Evolutionary conservation across 2,888 invertebrate species (phyloP), one percentile per base, ranked within the genome.

Genomic region (Harpalus rubripes): DNA sequence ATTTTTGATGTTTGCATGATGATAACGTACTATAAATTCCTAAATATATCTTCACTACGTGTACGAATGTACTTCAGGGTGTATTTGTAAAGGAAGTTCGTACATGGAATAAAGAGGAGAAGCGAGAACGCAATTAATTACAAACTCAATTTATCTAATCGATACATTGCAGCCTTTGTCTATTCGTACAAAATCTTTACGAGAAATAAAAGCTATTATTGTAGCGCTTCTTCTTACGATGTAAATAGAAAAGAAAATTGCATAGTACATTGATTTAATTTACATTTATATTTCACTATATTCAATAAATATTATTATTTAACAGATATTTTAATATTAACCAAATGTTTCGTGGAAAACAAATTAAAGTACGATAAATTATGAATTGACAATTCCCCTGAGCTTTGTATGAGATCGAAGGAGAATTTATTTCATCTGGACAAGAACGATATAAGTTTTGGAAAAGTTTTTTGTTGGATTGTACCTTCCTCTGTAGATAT

Each of bases 401-500:
- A 52, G 44, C 12, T 52, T 52, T 52, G 44, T 8, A 52, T 7
- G 6, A 68, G 41, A 65, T 68, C 39, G 41, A 68, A 18, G 7
- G 15, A 39, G 2, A 39, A 68, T 39, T 41, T 74, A 74, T 74
- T 74, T 41, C 52, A 16, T 74, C 7, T 44, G 7, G 8, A 3
- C n/a, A 74, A 8, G n/a, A 74, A 16, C 41, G 41, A 44, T 15
- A 74, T 74, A 74, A 74, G 72, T 44, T 74, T n/a, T 32, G 5
- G 10, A 15, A 18, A 68, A 68, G n/a, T 15, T 74, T 74, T 74
- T 74, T 74, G 72, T 16, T 7, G 39, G 68, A 68, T 68, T 68
- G 68, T 68, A 39, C 68, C n/a, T 59, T 59, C 6, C 32, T 32
- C 59, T 32, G 68, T n/a, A 44, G 72, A 44, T 74, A 74, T 74